Conservation (phyloP, 2,797 vertebrate species). For the Staurois parvus region DNA sequence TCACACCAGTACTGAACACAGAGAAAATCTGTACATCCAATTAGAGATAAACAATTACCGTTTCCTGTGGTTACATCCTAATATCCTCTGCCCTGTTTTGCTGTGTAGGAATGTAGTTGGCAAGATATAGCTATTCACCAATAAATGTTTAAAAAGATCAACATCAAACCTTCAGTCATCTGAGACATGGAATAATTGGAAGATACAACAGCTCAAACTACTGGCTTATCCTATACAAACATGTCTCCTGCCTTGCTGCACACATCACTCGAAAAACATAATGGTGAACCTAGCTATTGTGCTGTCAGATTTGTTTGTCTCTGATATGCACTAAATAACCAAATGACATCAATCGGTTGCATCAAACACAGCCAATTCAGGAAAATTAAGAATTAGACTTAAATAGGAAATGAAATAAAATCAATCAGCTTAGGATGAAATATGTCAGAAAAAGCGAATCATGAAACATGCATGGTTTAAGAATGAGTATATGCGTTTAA, state of each 20-base stretch:
- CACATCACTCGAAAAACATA: conserved; percentile 8
- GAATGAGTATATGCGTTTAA: not conserved
- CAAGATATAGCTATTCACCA: not conserved
- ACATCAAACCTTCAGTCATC: conserved; percentile 31
- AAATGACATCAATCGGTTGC: not conserved
- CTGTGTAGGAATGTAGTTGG: not conserved
- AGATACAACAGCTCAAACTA: conserved; percentile 7
- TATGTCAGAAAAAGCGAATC: not conserved
- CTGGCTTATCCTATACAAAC: not conserved
- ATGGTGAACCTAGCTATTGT: not conserved
- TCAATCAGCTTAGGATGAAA: not conserved
- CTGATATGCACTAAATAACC: conserved; percentile 3
- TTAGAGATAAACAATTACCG: not conserved
- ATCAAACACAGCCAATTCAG: not conserved
- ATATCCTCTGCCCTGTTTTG: not conserved
- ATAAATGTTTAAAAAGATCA: conserved; percentile 38
- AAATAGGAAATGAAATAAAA: not conserved
- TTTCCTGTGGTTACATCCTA: not conserved
- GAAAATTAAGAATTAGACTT: not conserved
- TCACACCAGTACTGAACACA: too few species aligned
- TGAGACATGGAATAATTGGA: conserved; percentile 30
- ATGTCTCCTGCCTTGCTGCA: conserved; percentile 16
- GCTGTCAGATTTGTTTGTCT: conserved; percentile 5
- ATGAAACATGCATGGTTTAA: not conserved
- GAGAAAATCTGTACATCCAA: not conserved